These are phyloP conservation scores for Melanotaenia maccullochi DNA, from an alignment of 2,797 vertebrate genomes.

Conservation along the genomic window DNA sequence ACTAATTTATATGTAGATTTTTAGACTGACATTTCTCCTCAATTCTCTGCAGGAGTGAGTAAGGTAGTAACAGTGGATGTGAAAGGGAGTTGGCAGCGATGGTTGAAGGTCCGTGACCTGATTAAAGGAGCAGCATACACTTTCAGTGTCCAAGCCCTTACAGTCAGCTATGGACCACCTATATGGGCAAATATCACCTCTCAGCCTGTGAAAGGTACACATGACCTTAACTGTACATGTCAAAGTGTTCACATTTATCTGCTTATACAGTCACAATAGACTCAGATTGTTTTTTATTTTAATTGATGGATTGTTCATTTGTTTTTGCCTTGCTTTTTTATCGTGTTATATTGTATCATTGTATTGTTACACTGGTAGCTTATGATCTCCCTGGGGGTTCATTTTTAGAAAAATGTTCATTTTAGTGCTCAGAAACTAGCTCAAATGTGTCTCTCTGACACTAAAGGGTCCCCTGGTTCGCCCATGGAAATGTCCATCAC, in stretches of 20 bases:
- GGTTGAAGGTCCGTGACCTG: conserved; percentile 95
- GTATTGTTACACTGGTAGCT: conserved; percentile 1
- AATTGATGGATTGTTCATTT: not conserved
- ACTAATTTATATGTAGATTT: not conserved
- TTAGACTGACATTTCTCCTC: not conserved
- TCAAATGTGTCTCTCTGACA: conserved; percentile 10
- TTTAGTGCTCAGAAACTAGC: not conserved
- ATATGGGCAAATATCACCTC: conserved; percentile 91
- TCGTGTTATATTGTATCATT: not conserved
- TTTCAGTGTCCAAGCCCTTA: conserved; percentile 92
- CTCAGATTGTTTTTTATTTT: not conserved
- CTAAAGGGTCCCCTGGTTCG: conserved; percentile 89
- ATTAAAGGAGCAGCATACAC: conserved; percentile 88
- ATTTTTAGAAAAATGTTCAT: not conserved
- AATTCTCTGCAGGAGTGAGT: conserved; percentile 86
- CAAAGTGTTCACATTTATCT: not conserved
- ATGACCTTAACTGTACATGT: not conserved
- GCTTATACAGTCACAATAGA: not conserved
- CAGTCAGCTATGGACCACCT: conserved; percentile 89
- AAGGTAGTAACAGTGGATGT: conserved; percentile 96
- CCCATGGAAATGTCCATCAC: conserved; percentile 89
- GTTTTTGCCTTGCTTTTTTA: not conserved
- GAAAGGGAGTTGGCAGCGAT: conserved; percentile 92
- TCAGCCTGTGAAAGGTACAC: conserved; percentile 89
- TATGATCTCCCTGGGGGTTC: not conserved